phyloP scores from a whole-genome alignment of 2,888 invertebrate species.

The Drepanosiphum platanoidis region DNA sequence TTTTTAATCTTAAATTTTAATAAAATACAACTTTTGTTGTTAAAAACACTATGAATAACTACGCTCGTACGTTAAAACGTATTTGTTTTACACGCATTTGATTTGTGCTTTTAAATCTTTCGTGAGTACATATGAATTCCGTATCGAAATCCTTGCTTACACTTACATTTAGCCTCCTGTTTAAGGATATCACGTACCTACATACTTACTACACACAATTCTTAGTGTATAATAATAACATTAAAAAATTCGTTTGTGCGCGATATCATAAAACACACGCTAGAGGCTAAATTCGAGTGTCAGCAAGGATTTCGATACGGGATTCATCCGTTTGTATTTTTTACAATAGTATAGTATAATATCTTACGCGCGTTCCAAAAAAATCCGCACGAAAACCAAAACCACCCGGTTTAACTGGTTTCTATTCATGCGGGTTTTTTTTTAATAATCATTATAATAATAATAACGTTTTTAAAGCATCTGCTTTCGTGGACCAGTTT shows the following conservation, averaged over 20 bases:
- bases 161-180: slow-evolving; percentile 6
- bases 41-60: no score
- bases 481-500: slow-evolving; percentile 60
- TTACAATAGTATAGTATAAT: neutral
- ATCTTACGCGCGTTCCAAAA: neutral
- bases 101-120: no score
- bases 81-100: no score
- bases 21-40: no score
- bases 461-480: slow-evolving; percentile 56
- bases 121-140: slow-evolving; percentile 26
- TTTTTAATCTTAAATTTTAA: no score
- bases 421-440: slow-evolving; percentile 34
- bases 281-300: slow-evolving; percentile 14
- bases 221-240: no score
- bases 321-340: slow-evolving; percentile 11
- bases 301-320: slow-evolving; percentile 21
- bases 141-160: slow-evolving; percentile 11
- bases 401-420: slow-evolving; percentile 60
- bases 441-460: slow-evolving; percentile 42
- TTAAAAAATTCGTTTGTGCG: no score
- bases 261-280: no score
- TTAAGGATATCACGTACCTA: no score
- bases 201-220: no score
- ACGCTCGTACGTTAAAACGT: no score
- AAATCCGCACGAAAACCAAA: slow-evolving; percentile 23